phyloP scores from a whole-genome alignment of 2,113 vertebrate genomes.

The Arvicanthis niloticus region DNA sequence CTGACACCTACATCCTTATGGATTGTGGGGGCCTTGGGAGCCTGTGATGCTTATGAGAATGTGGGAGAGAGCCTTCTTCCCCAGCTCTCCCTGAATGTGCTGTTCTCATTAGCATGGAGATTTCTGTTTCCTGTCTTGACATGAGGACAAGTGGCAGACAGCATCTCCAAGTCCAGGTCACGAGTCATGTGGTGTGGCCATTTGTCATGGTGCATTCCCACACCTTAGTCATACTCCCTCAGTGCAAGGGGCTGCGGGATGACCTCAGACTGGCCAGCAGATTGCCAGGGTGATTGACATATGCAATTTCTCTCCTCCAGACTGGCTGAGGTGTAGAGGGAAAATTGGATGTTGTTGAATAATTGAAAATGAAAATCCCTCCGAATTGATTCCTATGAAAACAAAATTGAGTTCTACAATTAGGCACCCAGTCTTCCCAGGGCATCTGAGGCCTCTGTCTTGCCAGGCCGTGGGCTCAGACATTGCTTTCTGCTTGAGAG shows the following conservation, averaged over 20 bases:
- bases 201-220: conserved; percentile 56
- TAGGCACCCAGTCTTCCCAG: conserved; percentile 65
- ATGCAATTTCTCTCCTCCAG: conserved; percentile 76
- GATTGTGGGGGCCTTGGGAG: neutral
- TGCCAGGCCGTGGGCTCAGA: neutral
- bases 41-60: neutral
- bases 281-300: conserved; percentile 77
- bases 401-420: conserved; percentile 81
- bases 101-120: neutral
- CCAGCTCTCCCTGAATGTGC: fast-evolving
- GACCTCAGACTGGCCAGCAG: neutral
- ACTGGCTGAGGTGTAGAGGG: conserved; percentile 72
- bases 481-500: neutral
- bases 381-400: conserved; percentile 82
- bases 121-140: conserved; percentile 25
- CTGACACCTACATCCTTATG: neutral
- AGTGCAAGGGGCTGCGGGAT: neutral
- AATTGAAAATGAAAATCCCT: conserved; percentile 84
- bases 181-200: conserved; percentile 50
- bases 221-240: neutral
- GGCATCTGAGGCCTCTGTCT: conserved; percentile 65
- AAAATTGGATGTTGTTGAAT: conserved; percentile 83
- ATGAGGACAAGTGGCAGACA: neutral
- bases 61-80: neutral
- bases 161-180: neutral